Evolutionary conservation across 2,888 invertebrate species (phyloP).

Genomic region (Caenorhabditis zanzibari): DNA sequence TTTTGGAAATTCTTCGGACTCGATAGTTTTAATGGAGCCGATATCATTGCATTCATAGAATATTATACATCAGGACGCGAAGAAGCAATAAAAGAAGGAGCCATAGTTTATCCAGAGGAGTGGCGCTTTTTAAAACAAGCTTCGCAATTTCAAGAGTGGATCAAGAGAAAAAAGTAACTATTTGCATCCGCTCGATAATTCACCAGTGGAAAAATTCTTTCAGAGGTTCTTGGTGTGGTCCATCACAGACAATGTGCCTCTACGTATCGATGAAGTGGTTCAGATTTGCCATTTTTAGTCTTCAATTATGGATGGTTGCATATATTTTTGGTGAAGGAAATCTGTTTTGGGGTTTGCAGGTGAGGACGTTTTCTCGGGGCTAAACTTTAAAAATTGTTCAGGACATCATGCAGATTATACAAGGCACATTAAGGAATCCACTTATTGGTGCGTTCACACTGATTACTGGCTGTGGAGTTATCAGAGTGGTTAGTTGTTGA

Average conservation of each 20-base stretch:
- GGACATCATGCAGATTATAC: neutral
- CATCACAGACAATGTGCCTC: slow-evolving; percentile 18
- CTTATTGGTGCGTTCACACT: slow-evolving; percentile 28
- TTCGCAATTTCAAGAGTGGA: slow-evolving; percentile 21
- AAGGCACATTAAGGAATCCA: slow-evolving; percentile 8
- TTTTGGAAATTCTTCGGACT: slow-evolving; percentile 59
- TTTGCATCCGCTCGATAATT: neutral
- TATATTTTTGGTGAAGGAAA: slow-evolving; percentile 52
- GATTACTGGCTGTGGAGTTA: slow-evolving; percentile 44
- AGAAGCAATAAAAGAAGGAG: neutral
- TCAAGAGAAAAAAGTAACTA: slow-evolving; percentile 11
- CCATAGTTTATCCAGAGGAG: neutral
- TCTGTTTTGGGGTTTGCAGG: slow-evolving; percentile 59
- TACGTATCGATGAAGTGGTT: slow-evolving; percentile 59
- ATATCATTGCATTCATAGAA: slow-evolving; percentile 23
- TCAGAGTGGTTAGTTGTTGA: slow-evolving; percentile 15
- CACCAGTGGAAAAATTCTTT: neutral
- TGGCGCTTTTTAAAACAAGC: slow-evolving; percentile 11
- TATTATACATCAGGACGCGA: neutral
- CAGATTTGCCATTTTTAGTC: slow-evolving; percentile 25
- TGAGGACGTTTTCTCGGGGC: neutral
- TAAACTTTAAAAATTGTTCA: neutral
- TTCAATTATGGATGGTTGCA: slow-evolving; percentile 53
- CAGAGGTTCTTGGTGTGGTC: slow-evolving; percentile 13
- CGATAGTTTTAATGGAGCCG: slow-evolving; percentile 17